phyloP scores from a whole-genome alignment of 2,113 vertebrate species.

The Pteruthius melanotis region DNA sequence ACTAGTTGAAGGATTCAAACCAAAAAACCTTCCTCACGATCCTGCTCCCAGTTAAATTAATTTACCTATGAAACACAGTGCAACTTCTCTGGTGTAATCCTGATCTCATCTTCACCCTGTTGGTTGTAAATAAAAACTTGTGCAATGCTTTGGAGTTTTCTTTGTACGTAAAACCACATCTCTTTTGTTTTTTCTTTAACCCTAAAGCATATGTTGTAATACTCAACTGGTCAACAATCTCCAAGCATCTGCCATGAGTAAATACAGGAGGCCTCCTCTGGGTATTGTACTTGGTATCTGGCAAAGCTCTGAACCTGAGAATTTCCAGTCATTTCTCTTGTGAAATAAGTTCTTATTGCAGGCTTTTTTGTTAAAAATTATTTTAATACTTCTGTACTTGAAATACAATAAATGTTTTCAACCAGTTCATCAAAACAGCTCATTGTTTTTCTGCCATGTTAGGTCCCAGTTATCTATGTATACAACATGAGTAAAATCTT shows the following conservation, averaged over 20 bases:
- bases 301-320: not conserved
- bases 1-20: not conserved
- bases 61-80: not conserved
- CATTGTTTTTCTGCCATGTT: not conserved
- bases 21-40: not conserved
- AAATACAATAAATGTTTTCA: not conserved
- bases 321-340: not conserved
- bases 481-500: not conserved
- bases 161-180: not conserved
- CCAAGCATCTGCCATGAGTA: not conserved
- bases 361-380: not conserved
- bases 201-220: not conserved
- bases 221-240: not conserved
- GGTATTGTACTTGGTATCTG: not conserved
- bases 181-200: not conserved
- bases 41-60: not conserved
- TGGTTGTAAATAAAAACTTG: not conserved
- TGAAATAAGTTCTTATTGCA: not conserved
- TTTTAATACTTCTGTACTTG: not conserved
- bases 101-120: not conserved
- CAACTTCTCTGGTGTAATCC: not conserved
- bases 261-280: not conserved
- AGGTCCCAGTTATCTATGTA: not conserved
- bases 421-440: not conserved
- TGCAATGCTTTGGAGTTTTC: not conserved